A percentile compares a stretch with the other conserved stretches of the same genome.
phyloP scores from a whole-genome alignment of 2,113 vertebrate species.

The Clarias macrocephalus region DNA sequence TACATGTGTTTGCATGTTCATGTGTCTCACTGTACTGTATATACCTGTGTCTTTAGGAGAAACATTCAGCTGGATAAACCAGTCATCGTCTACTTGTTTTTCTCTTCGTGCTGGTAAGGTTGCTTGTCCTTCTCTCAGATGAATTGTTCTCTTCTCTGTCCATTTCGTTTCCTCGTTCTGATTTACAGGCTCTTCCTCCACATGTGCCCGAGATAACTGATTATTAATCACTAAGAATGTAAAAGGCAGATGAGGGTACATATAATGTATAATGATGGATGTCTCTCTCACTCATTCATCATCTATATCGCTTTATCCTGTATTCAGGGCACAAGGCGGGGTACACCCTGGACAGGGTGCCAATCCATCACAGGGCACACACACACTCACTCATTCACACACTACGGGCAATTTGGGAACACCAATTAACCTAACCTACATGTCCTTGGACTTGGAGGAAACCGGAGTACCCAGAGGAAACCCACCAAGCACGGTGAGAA shows the following conservation, averaged over 20 bases:
- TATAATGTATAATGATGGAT: background rate
- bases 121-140: slow-evolving; percentile 38
- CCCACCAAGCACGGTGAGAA: no score
- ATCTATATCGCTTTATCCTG: no score
- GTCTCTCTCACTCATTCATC: background rate
- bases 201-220: background rate
- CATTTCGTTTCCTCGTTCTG: slow-evolving; percentile 25
- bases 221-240: background rate
- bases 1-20: background rate
- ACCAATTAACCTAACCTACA: no score
- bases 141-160: slow-evolving; percentile 49
- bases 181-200: background rate
- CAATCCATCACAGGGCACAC: no score
- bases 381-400: no score
- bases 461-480: no score
- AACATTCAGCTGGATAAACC: slow-evolving; percentile 59
- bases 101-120: slow-evolving; percentile 18
- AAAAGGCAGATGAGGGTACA: background rate
- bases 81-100: slow-evolving; percentile 63
- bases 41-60: slow-evolving; percentile 64
- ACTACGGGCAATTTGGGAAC: no score
- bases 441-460: no score
- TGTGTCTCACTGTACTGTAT: background rate
- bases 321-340: no score
- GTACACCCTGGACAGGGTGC: no score